Evolutionary conservation across 2,888 invertebrate species (phyloP).

Genomic region (Rotaria sp.): DNA sequence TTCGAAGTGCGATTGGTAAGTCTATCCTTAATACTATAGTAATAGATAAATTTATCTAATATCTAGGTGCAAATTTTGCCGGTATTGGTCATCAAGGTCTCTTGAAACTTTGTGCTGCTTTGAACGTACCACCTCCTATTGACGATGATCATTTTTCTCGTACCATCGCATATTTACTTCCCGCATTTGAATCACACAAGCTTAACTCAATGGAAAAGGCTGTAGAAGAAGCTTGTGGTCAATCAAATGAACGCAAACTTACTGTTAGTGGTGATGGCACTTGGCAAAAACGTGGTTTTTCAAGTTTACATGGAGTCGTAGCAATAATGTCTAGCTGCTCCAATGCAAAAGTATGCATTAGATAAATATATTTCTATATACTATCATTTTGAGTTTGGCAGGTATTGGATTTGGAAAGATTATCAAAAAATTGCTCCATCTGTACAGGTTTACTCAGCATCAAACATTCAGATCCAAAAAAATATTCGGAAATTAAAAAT

Average conservation of each 20-base stretch:
- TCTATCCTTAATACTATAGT: neutral
- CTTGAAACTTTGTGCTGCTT: neutral
- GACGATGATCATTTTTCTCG: neutral
- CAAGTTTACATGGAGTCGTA: neutral
- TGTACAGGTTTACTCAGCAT: neutral
- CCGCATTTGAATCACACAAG: neutral
- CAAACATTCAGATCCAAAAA: neutral
- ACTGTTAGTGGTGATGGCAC: neutral
- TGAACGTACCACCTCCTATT: neutral
- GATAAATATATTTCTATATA: neutral
- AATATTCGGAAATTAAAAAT: neutral
- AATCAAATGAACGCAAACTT: neutral
- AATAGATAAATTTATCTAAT: neutral
- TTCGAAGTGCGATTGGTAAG: neutral
- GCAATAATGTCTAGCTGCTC: neutral
- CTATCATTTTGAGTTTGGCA: neutral
- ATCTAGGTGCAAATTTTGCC: neutral
- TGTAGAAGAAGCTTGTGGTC: neutral
- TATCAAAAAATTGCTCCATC: neutral
- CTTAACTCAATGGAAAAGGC: neutral
- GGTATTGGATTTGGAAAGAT: too few relatives aligned
- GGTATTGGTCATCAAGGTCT: neutral
- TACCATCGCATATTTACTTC: neutral
- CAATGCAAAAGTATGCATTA: neutral
- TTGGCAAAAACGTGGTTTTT: neutral